Conservation (phyloP, 2,888 invertebrate genomes). For the Polyploca ridens region DNA sequence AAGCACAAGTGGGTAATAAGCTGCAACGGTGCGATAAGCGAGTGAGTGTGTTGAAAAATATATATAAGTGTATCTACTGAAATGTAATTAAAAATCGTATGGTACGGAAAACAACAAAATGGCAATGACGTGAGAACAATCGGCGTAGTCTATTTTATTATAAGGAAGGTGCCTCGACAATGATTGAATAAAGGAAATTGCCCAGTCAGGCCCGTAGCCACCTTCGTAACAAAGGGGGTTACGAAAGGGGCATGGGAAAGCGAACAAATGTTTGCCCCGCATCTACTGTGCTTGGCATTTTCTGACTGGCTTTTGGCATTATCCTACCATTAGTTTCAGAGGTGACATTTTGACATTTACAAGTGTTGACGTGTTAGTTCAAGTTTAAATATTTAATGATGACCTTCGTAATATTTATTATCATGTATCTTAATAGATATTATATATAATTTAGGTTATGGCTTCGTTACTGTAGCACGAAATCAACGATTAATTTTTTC, state of each 20-base stretch:
- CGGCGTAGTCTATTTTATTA: constrained; percentile 16
- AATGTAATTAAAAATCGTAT: neutral
- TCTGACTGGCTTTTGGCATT: constrained; percentile 52
- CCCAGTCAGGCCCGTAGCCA: constrained; percentile 27
- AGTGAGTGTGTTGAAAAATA: no score
- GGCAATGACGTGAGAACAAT: neutral
- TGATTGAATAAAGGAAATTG: constrained; percentile 44
- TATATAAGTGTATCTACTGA: neutral
- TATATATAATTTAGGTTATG: no score
- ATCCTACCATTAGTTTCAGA: constrained; percentile 31
- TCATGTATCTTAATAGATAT: no score
- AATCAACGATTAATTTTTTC: neutral
- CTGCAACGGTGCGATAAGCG: no score
- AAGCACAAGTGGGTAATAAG: no score
- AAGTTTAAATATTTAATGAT: constrained; percentile 1
- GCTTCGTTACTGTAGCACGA: no score
- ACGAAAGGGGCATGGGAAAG: constrained; percentile 32
- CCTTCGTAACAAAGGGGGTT: constrained; percentile 41
- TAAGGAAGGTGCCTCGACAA: constrained; percentile 18
- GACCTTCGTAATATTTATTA: no score
- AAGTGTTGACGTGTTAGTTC: constrained; percentile 10
- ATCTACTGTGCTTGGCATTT: constrained; percentile 47
- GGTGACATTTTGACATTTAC: constrained; percentile 15
- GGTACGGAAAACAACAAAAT: neutral
- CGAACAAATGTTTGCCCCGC: constrained; percentile 53